A percentile compares a stretch with the other conserved stretches of the same genome.
Conservation (phyloP, 92 coral and sea anemone species). For the Zoanthus gigantus region DNA sequence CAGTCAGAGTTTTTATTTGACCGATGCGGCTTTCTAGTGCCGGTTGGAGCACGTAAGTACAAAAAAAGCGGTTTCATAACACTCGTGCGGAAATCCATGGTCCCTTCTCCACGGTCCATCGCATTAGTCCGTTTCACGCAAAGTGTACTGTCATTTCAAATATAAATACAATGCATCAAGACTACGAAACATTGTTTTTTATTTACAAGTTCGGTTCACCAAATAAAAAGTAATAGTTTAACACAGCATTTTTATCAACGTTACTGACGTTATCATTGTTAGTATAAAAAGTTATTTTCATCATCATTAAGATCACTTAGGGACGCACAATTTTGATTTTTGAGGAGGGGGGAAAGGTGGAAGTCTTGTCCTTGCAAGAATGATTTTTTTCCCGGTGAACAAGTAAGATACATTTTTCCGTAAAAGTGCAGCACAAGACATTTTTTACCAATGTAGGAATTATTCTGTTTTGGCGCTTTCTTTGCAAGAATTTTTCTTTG, state of each 20-base stretch:
- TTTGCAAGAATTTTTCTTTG: no score
- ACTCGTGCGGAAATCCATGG: not conserved
- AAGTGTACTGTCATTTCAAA: not conserved
- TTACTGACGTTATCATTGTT: not conserved
- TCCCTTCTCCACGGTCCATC: no score
- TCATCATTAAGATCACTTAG: not conserved
- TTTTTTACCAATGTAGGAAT: no score
- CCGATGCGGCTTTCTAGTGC: not conserved
- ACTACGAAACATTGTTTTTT: not conserved
- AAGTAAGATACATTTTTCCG: no score
- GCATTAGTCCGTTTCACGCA: not conserved
- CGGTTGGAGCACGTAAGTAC: slow-evolving; percentile 4
- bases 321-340: no score
- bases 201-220: not conserved
- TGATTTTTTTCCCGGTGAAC: no score
- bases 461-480: no score
- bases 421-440: no score
- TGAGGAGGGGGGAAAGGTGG: no score
- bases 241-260: not conserved
- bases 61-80: not conserved
- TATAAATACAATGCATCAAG: not conserved
- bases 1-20: slow-evolving; percentile 12
- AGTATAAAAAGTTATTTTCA: not conserved
- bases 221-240: not conserved
- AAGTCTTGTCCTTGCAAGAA: no score